Conservation (phyloP, 1,140 invertebrate genomes). For the Drosophila kurseongensis region DNA sequence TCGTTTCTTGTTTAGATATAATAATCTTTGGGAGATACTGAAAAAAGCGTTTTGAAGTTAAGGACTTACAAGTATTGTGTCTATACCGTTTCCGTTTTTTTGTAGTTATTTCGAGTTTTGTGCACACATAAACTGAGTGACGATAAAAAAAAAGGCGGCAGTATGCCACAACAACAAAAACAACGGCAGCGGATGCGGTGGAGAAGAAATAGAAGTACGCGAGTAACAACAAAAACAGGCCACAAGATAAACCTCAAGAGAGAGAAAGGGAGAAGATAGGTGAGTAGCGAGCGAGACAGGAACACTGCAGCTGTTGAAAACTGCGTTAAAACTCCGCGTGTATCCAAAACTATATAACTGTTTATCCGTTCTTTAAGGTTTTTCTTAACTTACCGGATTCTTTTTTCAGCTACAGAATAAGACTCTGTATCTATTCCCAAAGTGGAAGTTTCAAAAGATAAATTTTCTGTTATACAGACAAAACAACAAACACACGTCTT, state of each 20-base stretch:
- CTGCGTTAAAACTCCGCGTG: constrained; percentile 41
- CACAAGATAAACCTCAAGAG: constrained; percentile 53
- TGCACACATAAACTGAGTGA: constrained; percentile 27
- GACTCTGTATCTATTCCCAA: constrained; percentile 10
- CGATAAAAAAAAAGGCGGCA: constrained; percentile 43
- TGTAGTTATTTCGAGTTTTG: constrained; percentile 17
- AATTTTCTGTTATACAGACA: constrained; percentile 77
- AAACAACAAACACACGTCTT: constrained; percentile 55
- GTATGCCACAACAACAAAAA: constrained; percentile 26
- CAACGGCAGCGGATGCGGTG: constrained; percentile 57
- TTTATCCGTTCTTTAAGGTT: constrained; percentile 10
- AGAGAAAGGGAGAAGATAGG: constrained; percentile 10
- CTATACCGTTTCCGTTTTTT: neutral
- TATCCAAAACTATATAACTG: constrained; percentile 15
- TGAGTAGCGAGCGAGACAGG: constrained; percentile 10
- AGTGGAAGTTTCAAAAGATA: constrained; percentile 37
- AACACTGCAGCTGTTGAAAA: constrained; percentile 32
- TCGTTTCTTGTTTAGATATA: too few relatives aligned
- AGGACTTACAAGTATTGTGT: too few relatives aligned
- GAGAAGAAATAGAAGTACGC: constrained; percentile 45
- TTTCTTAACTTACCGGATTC: constrained; percentile 37
- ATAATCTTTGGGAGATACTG: too few relatives aligned
- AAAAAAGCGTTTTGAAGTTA: too few relatives aligned
- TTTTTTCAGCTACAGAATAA: constrained; percentile 20
- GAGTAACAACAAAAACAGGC: constrained; percentile 63